phyloP scores from a whole-genome alignment of 2,888 invertebrate genomes.

The Cerceris rybyensis region DNA sequence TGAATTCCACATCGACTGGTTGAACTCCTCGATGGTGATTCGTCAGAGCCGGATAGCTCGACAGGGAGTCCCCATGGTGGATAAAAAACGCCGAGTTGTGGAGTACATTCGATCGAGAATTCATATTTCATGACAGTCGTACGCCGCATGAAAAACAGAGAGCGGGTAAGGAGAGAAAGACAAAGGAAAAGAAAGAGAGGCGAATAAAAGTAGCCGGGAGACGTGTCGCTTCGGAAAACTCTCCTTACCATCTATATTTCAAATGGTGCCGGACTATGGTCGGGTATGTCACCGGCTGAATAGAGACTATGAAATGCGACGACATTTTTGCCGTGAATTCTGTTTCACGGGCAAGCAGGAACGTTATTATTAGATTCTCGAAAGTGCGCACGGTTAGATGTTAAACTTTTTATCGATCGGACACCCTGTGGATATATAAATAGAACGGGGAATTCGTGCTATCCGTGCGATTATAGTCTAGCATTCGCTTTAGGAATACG shows the following conservation, averaged over 20 bases:
- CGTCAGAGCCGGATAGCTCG: conserved; percentile 14
- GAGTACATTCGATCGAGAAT: conserved; percentile 65
- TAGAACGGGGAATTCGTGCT: background rate
- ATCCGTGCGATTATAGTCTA: background rate
- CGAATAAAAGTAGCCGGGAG: background rate
- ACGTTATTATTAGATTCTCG: background rate
- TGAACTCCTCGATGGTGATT: background rate
- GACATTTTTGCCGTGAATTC: background rate
- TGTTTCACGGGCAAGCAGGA: background rate
- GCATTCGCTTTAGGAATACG: too few relatives aligned
- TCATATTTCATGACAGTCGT: conserved; percentile 66
- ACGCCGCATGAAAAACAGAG: conserved; percentile 38
- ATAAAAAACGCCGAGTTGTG: conserved; percentile 37
- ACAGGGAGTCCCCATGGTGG: conserved; percentile 34
- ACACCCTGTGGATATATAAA: background rate
- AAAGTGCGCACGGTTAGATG: background rate
- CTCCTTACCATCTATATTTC: conserved; percentile 35
- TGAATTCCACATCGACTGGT: conserved; percentile 1
- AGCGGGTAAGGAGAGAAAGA: background rate
- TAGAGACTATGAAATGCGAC: background rate
- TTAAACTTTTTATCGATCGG: conserved; percentile 1
- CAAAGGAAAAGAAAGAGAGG: too few relatives aligned
- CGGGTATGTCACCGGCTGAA: conserved; percentile 34
- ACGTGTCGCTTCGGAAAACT: conserved; percentile 27
- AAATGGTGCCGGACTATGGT: conserved; percentile 22